These are phyloP conservation scores for Cephus cinctus DNA, from an alignment of 1,140 invertebrate species.

Conservation along the genomic window DNA sequence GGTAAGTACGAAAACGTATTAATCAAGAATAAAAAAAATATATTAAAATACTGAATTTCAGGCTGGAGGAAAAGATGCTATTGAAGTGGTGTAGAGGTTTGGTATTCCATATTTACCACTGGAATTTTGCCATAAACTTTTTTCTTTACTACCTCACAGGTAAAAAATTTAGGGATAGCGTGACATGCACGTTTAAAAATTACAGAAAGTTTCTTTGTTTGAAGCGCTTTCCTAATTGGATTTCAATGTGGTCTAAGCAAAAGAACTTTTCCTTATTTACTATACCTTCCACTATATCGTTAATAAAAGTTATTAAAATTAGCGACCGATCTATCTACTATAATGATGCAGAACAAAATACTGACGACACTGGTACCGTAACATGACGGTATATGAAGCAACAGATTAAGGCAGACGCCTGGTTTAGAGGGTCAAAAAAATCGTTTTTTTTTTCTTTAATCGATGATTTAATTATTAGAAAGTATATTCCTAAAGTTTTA, in stretches of 20 bases:
- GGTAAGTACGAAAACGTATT: constrained; percentile 21
- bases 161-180: constrained; percentile 31
- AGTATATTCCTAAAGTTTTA: not conserved
- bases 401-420: constrained; percentile 1
- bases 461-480: constrained; percentile 1
- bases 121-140: constrained; percentile 42
- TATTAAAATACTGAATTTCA: constrained; percentile 15
- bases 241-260: constrained; percentile 23
- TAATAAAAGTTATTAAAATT: constrained; percentile 24
- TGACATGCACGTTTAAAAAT: constrained; percentile 22
- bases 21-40: not conserved
- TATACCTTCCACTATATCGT: constrained; percentile 21
- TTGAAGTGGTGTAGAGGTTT: constrained; percentile 40
- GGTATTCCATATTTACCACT: constrained; percentile 38
- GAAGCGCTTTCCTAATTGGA: constrained; percentile 18
- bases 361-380: constrained; percentile 2
- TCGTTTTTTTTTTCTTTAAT: too few species aligned
- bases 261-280: constrained; percentile 14
- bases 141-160: constrained; percentile 40
- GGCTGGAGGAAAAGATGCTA: constrained; percentile 41
- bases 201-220: constrained; percentile 17
- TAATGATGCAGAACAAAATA: constrained; percentile 8
- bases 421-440: too few species aligned
- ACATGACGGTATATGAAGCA: constrained; percentile 1
- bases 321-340: constrained; percentile 18